Percentiles rank a stretch among this genome's conserved stretches.
phyloP scores from a whole-genome alignment of 1,140 invertebrate genomes.

The Drosophila jambulina region DNA sequence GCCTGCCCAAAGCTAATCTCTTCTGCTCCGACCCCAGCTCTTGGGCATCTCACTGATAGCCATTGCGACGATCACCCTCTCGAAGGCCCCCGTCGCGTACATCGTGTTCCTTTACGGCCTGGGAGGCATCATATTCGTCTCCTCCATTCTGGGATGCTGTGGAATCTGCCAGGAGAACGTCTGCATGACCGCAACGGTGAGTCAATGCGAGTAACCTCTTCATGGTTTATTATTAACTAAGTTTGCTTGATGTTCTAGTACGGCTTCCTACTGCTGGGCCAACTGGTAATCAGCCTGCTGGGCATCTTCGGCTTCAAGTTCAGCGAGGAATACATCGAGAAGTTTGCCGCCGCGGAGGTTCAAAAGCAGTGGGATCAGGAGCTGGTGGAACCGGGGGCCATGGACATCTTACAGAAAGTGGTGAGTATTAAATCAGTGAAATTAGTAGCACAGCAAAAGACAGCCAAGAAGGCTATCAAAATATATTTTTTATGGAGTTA shows the following conservation, averaged over 20 bases:
- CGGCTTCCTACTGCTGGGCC: constrained; percentile 60
- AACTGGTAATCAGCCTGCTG: constrained; percentile 57
- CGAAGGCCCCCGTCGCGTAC: constrained; percentile 55
- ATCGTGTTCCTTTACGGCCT: constrained; percentile 59
- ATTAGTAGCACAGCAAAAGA: background rate
- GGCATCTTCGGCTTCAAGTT: constrained; percentile 56
- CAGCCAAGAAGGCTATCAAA: background rate
- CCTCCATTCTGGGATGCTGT: constrained; percentile 74
- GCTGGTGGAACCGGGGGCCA: constrained; percentile 46
- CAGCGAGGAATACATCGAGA: constrained; percentile 55
- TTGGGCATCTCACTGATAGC: constrained; percentile 63
- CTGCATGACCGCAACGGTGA: constrained; percentile 74
- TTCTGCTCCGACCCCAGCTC: constrained; percentile 44
- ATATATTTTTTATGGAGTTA: background rate
- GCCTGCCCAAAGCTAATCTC: constrained; percentile 30
- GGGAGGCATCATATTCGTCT: constrained; percentile 65
- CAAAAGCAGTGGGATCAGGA: constrained; percentile 58
- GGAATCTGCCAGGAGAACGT: constrained; percentile 77
- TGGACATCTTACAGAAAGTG: constrained; percentile 55
- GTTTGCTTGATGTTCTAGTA: constrained; percentile 48
- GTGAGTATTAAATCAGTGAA: constrained; percentile 19
- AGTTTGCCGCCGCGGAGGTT: constrained; percentile 58
- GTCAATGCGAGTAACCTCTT: constrained; percentile 14
- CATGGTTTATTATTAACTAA: constrained; percentile 1
- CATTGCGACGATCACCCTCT: constrained; percentile 49